phyloP scores from a whole-genome alignment of 2,888 invertebrate genomes.

The Drosophila suboccidentalis region DNA sequence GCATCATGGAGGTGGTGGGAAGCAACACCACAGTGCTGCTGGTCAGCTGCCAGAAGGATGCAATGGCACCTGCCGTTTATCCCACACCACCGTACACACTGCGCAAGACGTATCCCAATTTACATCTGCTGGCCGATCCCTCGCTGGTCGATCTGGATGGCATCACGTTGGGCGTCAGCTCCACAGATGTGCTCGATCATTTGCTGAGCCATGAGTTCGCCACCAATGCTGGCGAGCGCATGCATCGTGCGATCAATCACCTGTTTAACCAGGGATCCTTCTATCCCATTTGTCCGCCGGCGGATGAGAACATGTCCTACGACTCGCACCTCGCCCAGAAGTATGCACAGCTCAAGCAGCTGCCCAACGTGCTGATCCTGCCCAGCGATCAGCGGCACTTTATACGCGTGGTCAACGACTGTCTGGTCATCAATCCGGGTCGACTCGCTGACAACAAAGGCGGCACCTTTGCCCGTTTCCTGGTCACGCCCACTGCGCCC shows the following conservation, averaged over 20 bases:
- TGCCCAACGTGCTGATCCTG: slow-evolving; percentile 93
- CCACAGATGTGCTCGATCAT: slow-evolving; percentile 94
- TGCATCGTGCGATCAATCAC: slow-evolving; percentile 91
- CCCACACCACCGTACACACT: slow-evolving; percentile 92
- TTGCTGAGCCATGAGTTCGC: slow-evolving; percentile 92
- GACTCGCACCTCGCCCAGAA: slow-evolving; percentile 91
- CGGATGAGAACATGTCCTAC: slow-evolving; percentile 87
- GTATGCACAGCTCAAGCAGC: slow-evolving; percentile 89
- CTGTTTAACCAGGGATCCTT: slow-evolving; percentile 92
- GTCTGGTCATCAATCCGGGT: slow-evolving; percentile 94
- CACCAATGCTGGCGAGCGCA: slow-evolving; percentile 88
- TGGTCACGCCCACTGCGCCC: slow-evolving; percentile 86
- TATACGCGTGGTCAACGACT: slow-evolving; percentile 92
- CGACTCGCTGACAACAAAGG: slow-evolving; percentile 90
- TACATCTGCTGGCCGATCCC: slow-evolving; percentile 93
- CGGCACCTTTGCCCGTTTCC: slow-evolving; percentile 91
- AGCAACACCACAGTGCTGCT: slow-evolving; percentile 91
- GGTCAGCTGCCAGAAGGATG: slow-evolving; percentile 92
- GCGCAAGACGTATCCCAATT: slow-evolving; percentile 87
- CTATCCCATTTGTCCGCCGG: slow-evolving; percentile 93
- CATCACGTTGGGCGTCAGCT: slow-evolving; percentile 91
- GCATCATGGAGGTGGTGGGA: slow-evolving; percentile 88
- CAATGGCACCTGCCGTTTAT: slow-evolving; percentile 92
- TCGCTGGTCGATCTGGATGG: slow-evolving; percentile 92
- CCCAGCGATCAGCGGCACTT: slow-evolving; percentile 95